Evolutionary conservation across 2,113 vertebrate species (phyloP).

Genomic region (Trogon surrucura): DNA sequence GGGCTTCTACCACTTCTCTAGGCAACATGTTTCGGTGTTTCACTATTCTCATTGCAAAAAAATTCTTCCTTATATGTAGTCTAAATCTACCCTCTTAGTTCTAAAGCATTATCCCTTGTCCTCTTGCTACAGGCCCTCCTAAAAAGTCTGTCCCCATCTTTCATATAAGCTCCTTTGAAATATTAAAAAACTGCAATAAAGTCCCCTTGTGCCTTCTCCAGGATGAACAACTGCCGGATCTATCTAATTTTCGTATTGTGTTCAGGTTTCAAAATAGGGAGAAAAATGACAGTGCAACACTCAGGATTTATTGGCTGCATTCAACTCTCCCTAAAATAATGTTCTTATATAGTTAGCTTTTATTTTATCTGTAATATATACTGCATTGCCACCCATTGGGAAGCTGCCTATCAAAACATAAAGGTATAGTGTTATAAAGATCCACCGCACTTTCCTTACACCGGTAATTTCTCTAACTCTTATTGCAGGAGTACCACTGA

Average conservation of each 20-base stretch:
- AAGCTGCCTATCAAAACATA: neutral
- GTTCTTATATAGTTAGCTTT: neutral
- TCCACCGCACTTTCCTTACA: neutral
- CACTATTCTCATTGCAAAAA: no score
- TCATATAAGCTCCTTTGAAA: no score
- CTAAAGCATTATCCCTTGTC: no score
- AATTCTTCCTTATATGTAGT: no score
- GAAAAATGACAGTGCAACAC: neutral
- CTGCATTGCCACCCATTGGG: neutral
- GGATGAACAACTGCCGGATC: neutral
- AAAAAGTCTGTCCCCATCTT: no score
- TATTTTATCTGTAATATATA: neutral
- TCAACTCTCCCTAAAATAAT: neutral
- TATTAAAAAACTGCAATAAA: no score
- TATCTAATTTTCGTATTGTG: neutral
- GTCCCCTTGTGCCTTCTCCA: no score
- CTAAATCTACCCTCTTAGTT: no score
- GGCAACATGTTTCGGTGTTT: no score
- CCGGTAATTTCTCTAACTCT: neutral
- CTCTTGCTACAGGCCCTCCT: no score
- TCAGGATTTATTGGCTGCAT: neutral
- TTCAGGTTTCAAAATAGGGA: neutral
- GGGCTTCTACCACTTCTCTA: no score
- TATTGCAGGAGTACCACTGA: rapidly evolving
- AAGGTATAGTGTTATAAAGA: neutral